These are phyloP conservation scores for Apostichopus leukothele DNA, from an alignment of 53 echinoderm and acorn worm genomes.

Conservation along the genomic window DNA sequence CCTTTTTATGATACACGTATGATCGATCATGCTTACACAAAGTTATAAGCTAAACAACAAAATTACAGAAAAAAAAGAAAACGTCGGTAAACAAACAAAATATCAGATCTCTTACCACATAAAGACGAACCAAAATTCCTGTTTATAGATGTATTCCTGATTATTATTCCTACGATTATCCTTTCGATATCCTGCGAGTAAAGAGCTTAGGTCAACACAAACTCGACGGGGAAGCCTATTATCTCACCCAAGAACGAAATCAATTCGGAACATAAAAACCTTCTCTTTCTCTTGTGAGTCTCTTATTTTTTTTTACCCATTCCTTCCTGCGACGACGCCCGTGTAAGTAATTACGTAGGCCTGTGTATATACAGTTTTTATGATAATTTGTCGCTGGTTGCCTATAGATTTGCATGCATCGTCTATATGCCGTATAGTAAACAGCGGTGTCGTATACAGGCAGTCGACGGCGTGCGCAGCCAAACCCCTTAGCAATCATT, in stretches of 20 bases:
- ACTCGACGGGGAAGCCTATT: background rate
- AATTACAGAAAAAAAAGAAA: no score
- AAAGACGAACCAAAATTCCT: no score
- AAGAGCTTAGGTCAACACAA: background rate
- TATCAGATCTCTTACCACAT: no score
- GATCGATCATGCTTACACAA: no score
- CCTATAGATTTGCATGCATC: background rate
- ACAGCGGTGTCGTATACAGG: background rate
- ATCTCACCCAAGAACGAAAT: background rate
- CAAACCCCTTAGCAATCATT: background rate
- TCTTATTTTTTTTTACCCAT: background rate
- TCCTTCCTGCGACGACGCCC: conserved; percentile 18
- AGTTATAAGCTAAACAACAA: no score
- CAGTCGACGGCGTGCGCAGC: no score
- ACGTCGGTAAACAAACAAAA: no score
- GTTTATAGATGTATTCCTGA: no score
- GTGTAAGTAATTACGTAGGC: conserved; percentile 14
- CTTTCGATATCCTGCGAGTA: no score
- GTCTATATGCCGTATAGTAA: background rate
- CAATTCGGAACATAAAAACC: background rate
- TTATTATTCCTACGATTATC: no score
- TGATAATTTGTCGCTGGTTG: conserved; percentile 23
- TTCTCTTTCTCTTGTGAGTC: background rate
- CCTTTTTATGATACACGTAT: no score
- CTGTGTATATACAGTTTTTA: background rate